A percentile compares a stretch with the other conserved stretches of the same genome.
These are phyloP conservation scores for Nasua narica DNA, from an alignment of 2,797 vertebrate species.

Conservation along the genomic window DNA sequence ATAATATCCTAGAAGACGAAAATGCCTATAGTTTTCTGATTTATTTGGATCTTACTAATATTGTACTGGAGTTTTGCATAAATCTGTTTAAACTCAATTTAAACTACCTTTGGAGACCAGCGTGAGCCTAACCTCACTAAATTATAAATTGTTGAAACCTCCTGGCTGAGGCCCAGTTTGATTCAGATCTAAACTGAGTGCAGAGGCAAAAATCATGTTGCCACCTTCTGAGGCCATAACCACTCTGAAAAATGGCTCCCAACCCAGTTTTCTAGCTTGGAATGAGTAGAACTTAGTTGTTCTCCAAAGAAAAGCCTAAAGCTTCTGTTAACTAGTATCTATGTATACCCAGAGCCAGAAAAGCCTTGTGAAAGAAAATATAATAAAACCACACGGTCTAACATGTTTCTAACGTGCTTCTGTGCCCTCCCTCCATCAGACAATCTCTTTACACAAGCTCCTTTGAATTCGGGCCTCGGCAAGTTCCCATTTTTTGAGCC, in stretches of 20 bases:
- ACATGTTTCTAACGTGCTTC: no score
- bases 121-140: slow-evolving; percentile 6
- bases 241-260: background rate
- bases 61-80: background rate
- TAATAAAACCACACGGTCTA: slow-evolving; percentile 28
- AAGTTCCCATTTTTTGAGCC: background rate
- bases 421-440: background rate
- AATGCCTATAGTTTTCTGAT: slow-evolving; percentile 44
- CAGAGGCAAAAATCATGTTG: background rate
- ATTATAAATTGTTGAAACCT: slow-evolving; percentile 3
- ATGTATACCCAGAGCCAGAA: background rate
- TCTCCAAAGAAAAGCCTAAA: slow-evolving; percentile 48
- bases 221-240: background rate
- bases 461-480: slow-evolving; percentile 14
- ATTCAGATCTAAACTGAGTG: slow-evolving; percentile 7
- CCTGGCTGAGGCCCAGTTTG: background rate
- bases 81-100: slow-evolving; percentile 48
- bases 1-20: slow-evolving; percentile 44
- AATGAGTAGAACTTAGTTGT: background rate
- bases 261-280: background rate
- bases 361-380: slow-evolving; percentile 9
- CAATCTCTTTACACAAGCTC: slow-evolving; percentile 20
- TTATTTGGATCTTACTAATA: slow-evolving; percentile 53
- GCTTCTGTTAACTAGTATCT: background rate
- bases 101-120: slow-evolving; percentile 12